Percentiles rank a stretch among this genome's conserved stretches.
phyloP scores from a whole-genome alignment of 2,888 invertebrate genomes.

The Hyposoter didymator region DNA sequence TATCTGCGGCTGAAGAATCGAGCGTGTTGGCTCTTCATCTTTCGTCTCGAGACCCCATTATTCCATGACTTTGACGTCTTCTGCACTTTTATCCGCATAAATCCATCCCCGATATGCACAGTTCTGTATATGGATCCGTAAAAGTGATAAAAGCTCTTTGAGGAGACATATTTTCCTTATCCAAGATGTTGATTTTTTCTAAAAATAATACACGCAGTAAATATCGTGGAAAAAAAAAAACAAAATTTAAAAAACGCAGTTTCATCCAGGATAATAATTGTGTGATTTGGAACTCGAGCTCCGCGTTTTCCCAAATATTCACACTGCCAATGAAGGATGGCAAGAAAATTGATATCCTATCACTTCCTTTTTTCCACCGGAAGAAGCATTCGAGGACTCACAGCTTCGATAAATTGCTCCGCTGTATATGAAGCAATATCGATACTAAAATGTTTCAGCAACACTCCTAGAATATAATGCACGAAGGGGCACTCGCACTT shows the following conservation, averaged over 20 bases:
- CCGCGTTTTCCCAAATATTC: not conserved
- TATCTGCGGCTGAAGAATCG: conserved; percentile 35
- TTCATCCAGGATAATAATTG: not conserved
- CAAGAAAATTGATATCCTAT: not conserved
- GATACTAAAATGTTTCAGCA: conserved; percentile 17
- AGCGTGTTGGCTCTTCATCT: conserved; percentile 31
- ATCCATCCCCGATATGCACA: conserved; percentile 48
- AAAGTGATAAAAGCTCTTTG: not conserved
- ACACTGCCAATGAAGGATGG: not conserved
- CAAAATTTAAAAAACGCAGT: not conserved
- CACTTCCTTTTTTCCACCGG: not conserved
- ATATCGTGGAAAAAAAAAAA: not conserved
- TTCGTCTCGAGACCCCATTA: conserved; percentile 29
- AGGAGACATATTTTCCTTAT: not conserved
- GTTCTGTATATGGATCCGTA: conserved; percentile 5
- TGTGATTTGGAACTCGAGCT: not conserved
- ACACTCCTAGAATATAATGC: conserved; percentile 15
- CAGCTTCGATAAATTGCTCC: not conserved
- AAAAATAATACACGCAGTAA: not conserved
- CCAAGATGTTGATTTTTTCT: not conserved
- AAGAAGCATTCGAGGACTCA: not conserved
- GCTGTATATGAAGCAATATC: not conserved
- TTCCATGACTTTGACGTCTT: conserved; percentile 48
- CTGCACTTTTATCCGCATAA: conserved; percentile 50
- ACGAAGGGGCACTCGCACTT: conserved; percentile 15